Evolutionary conservation across 1,140 invertebrate species (phyloP).

Genomic region (Drosophila micromelanica): DNA sequence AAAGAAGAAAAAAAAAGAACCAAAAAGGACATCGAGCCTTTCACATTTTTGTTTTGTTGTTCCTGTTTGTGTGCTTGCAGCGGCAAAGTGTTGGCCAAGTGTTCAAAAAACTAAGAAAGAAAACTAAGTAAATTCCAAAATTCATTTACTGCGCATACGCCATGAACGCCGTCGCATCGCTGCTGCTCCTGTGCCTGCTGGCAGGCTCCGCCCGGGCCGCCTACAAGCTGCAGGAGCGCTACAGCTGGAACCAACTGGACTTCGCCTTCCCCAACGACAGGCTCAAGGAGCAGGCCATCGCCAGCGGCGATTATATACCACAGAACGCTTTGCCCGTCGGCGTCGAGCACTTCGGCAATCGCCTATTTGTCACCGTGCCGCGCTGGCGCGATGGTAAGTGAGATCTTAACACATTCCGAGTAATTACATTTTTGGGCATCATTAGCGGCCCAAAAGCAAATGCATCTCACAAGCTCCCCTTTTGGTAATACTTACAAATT

Average conservation of each 20-base stretch:
- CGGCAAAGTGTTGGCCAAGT: constrained; percentile 10
- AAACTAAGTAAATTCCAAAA: too few species aligned
- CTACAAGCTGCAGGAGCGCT: constrained; percentile 88
- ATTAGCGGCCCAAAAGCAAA: constrained; percentile 35
- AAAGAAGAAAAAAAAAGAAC: constrained; percentile 1
- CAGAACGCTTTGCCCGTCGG: constrained; percentile 91
- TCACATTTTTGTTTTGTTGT: constrained; percentile 4
- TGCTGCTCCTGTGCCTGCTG: constrained; percentile 25
- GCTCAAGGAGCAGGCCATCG: constrained; percentile 87
- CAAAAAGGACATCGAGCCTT: not conserved
- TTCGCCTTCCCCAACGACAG: constrained; percentile 88
- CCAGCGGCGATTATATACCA: constrained; percentile 88
- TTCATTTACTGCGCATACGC: constrained; percentile 4
- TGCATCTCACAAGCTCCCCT: too few species aligned
- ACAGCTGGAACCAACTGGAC: constrained; percentile 90
- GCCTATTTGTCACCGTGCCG: constrained; percentile 91
- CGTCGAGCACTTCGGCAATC: constrained; percentile 91
- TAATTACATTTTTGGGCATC: constrained; percentile 50
- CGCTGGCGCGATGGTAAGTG: constrained; percentile 88
- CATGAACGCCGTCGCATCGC: constrained; percentile 8
- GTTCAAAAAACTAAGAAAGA: not conserved
- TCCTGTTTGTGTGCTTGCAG: constrained; percentile 26
- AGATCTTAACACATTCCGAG: too few species aligned
- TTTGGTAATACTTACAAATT: too few species aligned
- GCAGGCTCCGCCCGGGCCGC: constrained; percentile 68